Base-by-base conservation (phyloP, 2,888 invertebrate species). In the Drosophila flavopinicola region DNA sequence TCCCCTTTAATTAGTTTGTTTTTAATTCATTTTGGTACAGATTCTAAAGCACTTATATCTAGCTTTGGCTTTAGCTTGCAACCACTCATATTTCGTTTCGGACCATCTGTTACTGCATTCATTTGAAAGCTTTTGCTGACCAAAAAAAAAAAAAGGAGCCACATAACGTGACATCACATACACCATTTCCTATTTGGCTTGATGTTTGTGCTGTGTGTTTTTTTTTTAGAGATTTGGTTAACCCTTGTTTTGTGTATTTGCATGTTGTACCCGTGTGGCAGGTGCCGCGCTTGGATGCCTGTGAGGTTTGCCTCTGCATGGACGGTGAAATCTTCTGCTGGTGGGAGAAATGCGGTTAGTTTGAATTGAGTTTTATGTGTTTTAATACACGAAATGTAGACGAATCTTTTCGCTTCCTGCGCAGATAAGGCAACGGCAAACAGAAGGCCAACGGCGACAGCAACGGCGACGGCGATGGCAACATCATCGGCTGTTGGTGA, bases 311-410 rank as follows among this genome's bases (percentile, higher is more conserved):
- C 84, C 90, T 94, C 37, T 94, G 94, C 85, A 91, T 94, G 78
- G 93, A 94, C 77, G 93, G 93, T 6, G 94, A 93, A 86, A 93
- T 94, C 91, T 94, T 93, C 86, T 94, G 94, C 89, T 94, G 93
- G 93, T 94, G 94, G 94, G 93, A 93, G 87, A 93, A 93, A 85
- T 93, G 93, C 85, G 93, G 93, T 90, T 88, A 90, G 89, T 89
- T 73, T 54, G 57, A 59, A 63, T 54, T 56, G 71, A 68, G 65
- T 61, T 60, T 66, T 64, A 44, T 64, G 63, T 66, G 61, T 44
- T 39, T 45, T 59, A 54, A 53, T 42, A 30, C 45, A 63, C 33
- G 32, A 35, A 51, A 53, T 79, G 67, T 57, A 68, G 56, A 61
- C 51, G 45, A 72, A 77, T 72, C 53, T 73, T 78, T 71, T 71